Evolutionary conservation across 2,797 vertebrate species (phyloP).

Genomic region (Rhinella marina): DNA sequence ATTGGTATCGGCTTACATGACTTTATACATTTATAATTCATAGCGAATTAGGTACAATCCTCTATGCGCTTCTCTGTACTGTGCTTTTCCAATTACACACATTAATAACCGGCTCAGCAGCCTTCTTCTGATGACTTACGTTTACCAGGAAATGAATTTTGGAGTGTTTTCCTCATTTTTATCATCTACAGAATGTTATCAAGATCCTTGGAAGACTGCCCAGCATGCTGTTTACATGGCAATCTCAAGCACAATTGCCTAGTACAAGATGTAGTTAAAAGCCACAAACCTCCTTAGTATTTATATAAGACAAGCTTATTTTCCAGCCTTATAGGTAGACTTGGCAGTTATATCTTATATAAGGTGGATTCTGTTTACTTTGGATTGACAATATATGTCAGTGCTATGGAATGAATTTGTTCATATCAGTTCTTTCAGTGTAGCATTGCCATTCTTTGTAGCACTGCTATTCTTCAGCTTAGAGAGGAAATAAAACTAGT

Average conservation of each 20-base stretch:
- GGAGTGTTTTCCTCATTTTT: conserved; percentile 29
- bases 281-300: conserved; percentile 20
- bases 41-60: neutral
- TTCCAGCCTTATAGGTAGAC: neutral
- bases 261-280: conserved; percentile 36
- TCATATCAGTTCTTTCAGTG: neutral
- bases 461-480: neutral
- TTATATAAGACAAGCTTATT: neutral
- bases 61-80: neutral
- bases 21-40: conserved; percentile 7
- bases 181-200: conserved; percentile 41
- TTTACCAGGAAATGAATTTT: conserved; percentile 42
- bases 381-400: neutral
- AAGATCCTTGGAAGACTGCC: conserved; percentile 13
- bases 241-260: conserved; percentile 21
- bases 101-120: conserved; percentile 10
- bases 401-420: neutral
- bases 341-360: neutral
- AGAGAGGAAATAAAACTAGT: neutral
- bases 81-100: neutral
- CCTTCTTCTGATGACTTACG: neutral
- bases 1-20: conserved; percentile 1
- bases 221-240: conserved; percentile 41
- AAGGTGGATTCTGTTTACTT: neutral
- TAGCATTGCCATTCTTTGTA: no score